Evolutionary conservation across 2,888 invertebrate species (phyloP).

Genomic region (Stenolophus ochropezus): DNA sequence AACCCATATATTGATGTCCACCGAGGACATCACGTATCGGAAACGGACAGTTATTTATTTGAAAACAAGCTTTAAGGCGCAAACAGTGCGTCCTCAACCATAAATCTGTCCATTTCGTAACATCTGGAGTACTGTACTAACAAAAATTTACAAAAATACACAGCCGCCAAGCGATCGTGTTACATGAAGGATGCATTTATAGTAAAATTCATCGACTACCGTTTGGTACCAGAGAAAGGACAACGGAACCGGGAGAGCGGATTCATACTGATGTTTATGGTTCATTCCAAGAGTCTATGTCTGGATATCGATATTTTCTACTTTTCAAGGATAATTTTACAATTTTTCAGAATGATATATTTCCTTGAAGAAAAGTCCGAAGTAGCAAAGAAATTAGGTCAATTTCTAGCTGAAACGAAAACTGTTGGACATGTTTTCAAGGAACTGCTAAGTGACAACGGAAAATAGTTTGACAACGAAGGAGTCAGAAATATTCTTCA

Average conservation of each 20-base stretch:
- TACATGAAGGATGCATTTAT: conserved; percentile 58
- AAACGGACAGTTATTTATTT: no score
- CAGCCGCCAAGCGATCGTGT: no score
- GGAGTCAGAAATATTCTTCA: not conserved
- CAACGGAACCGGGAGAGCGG: conserved; percentile 62
- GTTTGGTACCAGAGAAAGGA: conserved; percentile 62
- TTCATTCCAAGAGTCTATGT: conserved; percentile 61
- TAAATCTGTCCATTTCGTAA: no score
- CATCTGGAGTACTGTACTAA: no score
- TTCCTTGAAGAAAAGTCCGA: conserved; percentile 34
- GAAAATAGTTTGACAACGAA: conserved; percentile 14
- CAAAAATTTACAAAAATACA: no score
- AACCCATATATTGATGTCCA: no score
- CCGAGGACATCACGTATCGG: no score
- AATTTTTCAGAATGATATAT: not conserved
- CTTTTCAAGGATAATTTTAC: conserved; percentile 39
- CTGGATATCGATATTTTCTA: conserved; percentile 40
- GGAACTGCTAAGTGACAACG: conserved; percentile 18
- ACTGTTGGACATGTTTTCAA: no score
- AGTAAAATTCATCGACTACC: conserved; percentile 51
- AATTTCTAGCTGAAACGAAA: no score
- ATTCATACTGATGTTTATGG: conserved; percentile 65
- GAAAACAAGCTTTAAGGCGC: no score
- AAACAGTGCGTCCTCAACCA: no score
- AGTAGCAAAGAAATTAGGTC: no score